Evolutionary conservation across 2,797 vertebrate species (phyloP).

Genomic region (Florisuga fusca): DNA sequence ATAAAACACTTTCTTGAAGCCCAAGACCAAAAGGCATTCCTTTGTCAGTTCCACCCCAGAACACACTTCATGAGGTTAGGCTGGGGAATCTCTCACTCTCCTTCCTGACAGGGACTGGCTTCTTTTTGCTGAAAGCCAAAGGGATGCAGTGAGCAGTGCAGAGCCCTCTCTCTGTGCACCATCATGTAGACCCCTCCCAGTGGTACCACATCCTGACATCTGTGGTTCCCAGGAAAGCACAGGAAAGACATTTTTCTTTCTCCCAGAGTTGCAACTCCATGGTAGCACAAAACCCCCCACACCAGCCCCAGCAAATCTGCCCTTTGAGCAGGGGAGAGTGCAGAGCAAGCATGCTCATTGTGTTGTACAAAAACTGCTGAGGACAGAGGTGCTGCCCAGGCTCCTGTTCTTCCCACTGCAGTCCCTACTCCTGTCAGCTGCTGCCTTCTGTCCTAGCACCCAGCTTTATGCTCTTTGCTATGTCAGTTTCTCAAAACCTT

Average conservation of each 20-base stretch:
- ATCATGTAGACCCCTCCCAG: not conserved
- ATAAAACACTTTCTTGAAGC: not conserved
- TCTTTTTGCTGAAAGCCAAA: not conserved
- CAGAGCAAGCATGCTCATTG: not conserved
- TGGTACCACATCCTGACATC: accelerated
- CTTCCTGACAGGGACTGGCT: not conserved
- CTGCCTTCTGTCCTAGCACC: not conserved
- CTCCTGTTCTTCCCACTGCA: not conserved
- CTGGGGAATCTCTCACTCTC: not conserved
- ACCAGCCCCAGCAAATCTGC: not conserved
- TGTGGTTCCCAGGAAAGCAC: not conserved
- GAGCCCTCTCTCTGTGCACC: not conserved
- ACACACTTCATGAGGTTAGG: not conserved
- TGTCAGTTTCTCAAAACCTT: not conserved
- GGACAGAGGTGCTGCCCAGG: not conserved
- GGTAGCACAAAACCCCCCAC: not conserved
- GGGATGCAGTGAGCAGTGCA: not conserved
- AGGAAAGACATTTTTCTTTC: not conserved
- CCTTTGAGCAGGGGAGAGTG: not conserved
- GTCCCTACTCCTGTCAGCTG: not conserved
- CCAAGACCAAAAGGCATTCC: not conserved
- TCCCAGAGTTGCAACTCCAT: accelerated
- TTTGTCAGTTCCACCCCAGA: not conserved
- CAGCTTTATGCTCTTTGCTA: not conserved
- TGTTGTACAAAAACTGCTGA: not conserved